Evolutionary conservation across 2,888 invertebrate species (phyloP), one percentile per base, ranked within the genome.

Genomic region (Pimpla rufipes): DNA sequence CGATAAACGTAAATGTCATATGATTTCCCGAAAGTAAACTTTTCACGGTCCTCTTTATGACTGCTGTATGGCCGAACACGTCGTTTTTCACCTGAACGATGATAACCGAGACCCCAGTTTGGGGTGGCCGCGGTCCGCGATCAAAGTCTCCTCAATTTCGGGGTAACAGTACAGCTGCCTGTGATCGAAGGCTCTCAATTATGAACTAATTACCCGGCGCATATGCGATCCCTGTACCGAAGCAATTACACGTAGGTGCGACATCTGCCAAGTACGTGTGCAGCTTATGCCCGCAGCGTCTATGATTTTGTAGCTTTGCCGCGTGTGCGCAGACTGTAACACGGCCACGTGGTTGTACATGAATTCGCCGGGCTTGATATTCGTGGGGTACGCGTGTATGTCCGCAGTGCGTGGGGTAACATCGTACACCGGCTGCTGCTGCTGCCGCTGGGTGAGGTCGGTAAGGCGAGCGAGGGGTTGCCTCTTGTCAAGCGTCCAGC

Each of bases 191-290:
- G 77, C 84, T 89, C 91, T 91, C 89, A 91, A 90, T 92, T 90
- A 91, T 87, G 88, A 89, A 89, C 89, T 91, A 90, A 92, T 92
- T 91, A 90, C 89, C 75, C 29, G 29, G 29, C 29, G 70, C 57
- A 77, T 81, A 75, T n/a, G 21, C 18, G 18, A 42, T 21, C 76
- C 78, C 70, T 74, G 81, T 75, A 68, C 47, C 64, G 84, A 85
- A 87, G 89, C 88, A 90, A 90, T 91, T 90, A 89, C 89, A 88
- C 85, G 79, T 81, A 84, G 78, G 80, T 86, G 88, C 87, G 88
- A 89, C 92, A 92, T 92, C 90, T 92, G 92, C 89, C 88, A 84
- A 73, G 85, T 84, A 80, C 87, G 88, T 86, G 86, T 5, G 29
- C 78, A 86, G 87, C 79, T 82, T 66, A 75, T 16, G 86, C 79